Evolutionary conservation across 2,113 vertebrate species (phyloP).

Genomic region (human (Homo sapiens)): DNA sequence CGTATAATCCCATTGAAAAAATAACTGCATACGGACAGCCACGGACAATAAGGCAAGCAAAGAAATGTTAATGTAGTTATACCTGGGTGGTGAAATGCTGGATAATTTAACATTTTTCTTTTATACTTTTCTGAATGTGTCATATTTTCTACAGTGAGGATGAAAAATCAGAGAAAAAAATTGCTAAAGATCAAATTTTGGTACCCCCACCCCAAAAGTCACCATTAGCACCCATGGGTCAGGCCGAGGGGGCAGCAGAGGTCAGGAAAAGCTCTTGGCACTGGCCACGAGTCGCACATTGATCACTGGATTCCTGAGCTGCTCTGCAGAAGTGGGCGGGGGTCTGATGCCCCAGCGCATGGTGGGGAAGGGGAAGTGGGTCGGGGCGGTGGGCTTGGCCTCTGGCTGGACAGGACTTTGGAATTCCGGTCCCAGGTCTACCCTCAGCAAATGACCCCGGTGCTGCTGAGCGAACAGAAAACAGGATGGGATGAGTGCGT

Average conservation of each 20-base stretch:
- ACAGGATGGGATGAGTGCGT: fast-evolving
- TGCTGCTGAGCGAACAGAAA: background rate
- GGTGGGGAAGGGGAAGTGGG: too few species aligned
- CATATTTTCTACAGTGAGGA: background rate
- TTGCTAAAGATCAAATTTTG: background rate
- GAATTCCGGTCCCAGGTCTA: background rate
- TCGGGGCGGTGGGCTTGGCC: too few species aligned
- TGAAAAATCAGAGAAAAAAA: background rate
- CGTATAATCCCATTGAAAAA: fast-evolving
- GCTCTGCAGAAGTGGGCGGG: background rate
- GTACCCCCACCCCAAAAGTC: background rate
- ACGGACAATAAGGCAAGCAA: fast-evolving
- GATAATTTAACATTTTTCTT: background rate
- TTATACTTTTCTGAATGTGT: background rate
- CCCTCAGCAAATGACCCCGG: background rate
- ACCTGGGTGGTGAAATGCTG: background rate
- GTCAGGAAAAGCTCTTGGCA: background rate
- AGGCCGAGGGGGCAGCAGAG: background rate
- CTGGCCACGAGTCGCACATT: fast-evolving
- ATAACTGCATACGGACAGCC: fast-evolving
- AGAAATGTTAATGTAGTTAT: background rate
- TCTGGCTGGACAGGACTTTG: background rate
- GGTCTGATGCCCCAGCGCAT: too few species aligned
- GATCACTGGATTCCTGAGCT: background rate
- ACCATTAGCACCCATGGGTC: fast-evolving